Base-by-base conservation (phyloP, 30 jellyfish, hydroid and myxozoan genomes). In the Nemopilema nomurai region DNA sequence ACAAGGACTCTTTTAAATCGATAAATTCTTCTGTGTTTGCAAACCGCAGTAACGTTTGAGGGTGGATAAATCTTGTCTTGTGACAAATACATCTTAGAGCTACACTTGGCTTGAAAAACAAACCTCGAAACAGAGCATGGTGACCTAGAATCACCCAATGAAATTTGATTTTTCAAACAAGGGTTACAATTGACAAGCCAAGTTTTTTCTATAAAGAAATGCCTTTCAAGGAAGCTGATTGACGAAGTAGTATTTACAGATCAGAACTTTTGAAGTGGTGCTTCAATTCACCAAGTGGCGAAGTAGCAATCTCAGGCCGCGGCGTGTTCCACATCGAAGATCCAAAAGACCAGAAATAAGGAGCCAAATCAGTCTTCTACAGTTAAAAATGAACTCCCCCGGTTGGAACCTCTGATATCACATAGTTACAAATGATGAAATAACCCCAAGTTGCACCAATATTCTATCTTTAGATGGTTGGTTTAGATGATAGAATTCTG, bases 1-100 rank as follows among this genome's bases (percentile, higher is more conserved):
- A 73, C 83, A 28, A 73, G 83, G 83, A 73, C 83, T 41, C 57
- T 73, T 73, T 41, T 8, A 49, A 33, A 73, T 73, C 51, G 83
- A 41, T 66, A 73, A 73, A 73, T 73, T 73, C 70, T 66, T 73
- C 31, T 73, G 50, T 69, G 22, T 3, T n/a, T 17, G 33, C 49
- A 73, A 73, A 73, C 83, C 83, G 33, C 83, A 73, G 57, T 13
- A 41, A 41, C 13, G 57, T 13, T 41, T 6, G 57, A 41, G 57
- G 57, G 6, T 41, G 6, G 13, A 41, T 41, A 41, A 41, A 13
- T 41, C 57, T n/a, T 13, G 57, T 13, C 13, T 41, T 41, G 13
- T 41, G 57, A 41, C 57, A 41, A 41, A 41, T 41, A 3, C 13
- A 41, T 41, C 57, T 41, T 13, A 41, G 13, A 13, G 13, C 57